Conservation (phyloP, 1,140 invertebrate genomes). For the Lepidostoma basale region DNA sequence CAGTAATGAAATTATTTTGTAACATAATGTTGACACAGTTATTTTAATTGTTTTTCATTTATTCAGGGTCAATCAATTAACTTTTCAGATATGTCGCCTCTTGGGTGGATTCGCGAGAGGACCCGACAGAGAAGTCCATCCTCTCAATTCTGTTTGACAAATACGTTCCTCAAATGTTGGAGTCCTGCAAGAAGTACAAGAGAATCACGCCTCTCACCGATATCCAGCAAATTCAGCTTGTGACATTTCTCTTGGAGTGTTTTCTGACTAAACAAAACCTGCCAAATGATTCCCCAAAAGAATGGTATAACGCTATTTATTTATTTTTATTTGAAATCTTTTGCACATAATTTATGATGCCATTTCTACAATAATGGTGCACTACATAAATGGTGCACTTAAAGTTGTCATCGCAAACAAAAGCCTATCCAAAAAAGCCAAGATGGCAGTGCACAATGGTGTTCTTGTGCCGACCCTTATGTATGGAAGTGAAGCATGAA, state of each 20-base stretch:
- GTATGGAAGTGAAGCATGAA: too few relatives aligned
- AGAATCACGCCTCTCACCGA: constrained; percentile 92
- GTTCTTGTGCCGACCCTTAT: too few relatives aligned
- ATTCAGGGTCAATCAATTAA: background rate
- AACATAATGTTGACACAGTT: too few relatives aligned
- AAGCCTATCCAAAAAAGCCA: too few relatives aligned
- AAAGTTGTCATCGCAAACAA: too few relatives aligned
- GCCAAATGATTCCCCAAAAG: constrained; percentile 86
- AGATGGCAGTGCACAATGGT: too few relatives aligned
- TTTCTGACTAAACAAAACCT: constrained; percentile 81
- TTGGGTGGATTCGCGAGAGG: constrained; percentile 85
- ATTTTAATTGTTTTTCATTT: too few relatives aligned
- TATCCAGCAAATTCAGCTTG: constrained; percentile 88
- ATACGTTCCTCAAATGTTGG: constrained; percentile 87
- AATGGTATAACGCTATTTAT: too few relatives aligned
- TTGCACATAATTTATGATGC: too few relatives aligned
- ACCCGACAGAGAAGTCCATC: constrained; percentile 76
- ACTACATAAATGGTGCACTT: too few relatives aligned
- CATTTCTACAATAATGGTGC: too few relatives aligned
- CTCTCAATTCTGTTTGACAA: constrained; percentile 92
- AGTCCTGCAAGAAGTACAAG: constrained; percentile 84
- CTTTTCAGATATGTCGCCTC: constrained; percentile 77
- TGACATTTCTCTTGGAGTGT: constrained; percentile 88
- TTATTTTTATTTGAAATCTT: too few relatives aligned
- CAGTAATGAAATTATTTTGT: background rate